Conservation (phyloP, 2,888 invertebrate genomes). For the Anorthoa munda region DNA sequence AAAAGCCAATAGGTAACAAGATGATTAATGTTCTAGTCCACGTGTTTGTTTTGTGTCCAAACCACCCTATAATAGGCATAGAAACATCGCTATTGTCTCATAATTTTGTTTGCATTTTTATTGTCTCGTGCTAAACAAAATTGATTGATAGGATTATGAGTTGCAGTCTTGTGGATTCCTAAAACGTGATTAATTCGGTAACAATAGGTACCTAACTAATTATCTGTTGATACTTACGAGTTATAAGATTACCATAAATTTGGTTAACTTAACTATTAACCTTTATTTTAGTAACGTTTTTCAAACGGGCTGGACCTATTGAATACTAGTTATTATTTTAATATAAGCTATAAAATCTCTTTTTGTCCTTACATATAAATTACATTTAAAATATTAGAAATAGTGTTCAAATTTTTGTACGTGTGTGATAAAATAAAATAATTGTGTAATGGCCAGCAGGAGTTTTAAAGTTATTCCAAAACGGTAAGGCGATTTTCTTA, state of each 20-base stretch:
- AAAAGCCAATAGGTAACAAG: no score
- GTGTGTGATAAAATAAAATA: not conserved
- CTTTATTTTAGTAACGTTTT: not conserved
- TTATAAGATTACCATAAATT: not conserved
- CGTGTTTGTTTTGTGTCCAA: not conserved
- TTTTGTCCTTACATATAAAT: no score
- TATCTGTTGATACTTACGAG: not conserved
- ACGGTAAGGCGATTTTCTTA: conserved; percentile 22
- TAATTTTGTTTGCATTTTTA: not conserved
- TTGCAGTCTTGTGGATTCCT: conserved; percentile 8
- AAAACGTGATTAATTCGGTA: conserved; percentile 6
- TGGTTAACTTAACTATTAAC: not conserved
- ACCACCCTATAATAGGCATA: not conserved
- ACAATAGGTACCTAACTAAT: not conserved
- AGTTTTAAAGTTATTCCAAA: conserved; percentile 49
- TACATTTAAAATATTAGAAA: no score
- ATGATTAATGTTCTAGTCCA: no score
- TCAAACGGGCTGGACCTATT: no score
- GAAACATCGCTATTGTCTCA: not conserved
- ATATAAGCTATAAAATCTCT: no score
- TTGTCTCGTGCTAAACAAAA: not conserved
- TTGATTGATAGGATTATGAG: no score
- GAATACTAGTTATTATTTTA: no score
- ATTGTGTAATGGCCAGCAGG: conserved; percentile 29
- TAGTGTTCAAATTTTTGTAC: not conserved